phyloP scores from a whole-genome alignment of 2,888 invertebrate genomes.

The Phortica okadai region DNA sequence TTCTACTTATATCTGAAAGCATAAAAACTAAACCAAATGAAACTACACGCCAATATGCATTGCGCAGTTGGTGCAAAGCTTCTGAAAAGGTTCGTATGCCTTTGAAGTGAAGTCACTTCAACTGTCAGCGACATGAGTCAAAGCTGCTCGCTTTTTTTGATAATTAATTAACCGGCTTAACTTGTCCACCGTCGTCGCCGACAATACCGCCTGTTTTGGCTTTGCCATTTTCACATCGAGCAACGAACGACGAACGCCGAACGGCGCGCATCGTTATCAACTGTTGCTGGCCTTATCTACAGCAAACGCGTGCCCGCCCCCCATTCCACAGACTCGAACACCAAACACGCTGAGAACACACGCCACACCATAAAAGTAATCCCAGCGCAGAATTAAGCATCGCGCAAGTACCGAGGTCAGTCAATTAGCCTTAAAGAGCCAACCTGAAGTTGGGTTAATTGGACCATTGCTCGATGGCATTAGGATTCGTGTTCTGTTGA shows the following conservation, averaged over 20 bases:
- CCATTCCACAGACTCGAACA: neutral
- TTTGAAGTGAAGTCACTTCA: conserved; percentile 5
- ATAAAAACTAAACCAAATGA: neutral
- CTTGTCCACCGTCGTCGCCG: conserved; percentile 4
- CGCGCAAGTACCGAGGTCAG: conserved; percentile 5
- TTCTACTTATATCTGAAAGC: neutral
- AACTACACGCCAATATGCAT: neutral
- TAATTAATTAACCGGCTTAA: conserved; percentile 19
- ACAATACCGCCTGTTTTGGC: conserved; percentile 22
- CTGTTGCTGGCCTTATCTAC: conserved; percentile 13
- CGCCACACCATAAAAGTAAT: conserved; percentile 18
- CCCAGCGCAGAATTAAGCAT: conserved; percentile 13
- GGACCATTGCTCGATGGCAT: neutral
- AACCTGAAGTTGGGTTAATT: conserved; percentile 8
- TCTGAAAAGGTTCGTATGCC: neutral
- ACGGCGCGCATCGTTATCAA: conserved; percentile 12
- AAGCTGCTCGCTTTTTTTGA: conserved; percentile 27
- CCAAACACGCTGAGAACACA: neutral
- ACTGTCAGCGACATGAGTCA: conserved; percentile 57
- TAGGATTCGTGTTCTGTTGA: neutral
- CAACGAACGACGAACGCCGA: neutral
- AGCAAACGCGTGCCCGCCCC: neutral
- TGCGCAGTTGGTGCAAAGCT: neutral
- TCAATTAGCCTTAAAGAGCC: neutral
- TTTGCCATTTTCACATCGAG: conserved; percentile 36